Evolutionary conservation across 2,113 vertebrate species (phyloP).

Genomic region (Ursus arctos): DNA sequence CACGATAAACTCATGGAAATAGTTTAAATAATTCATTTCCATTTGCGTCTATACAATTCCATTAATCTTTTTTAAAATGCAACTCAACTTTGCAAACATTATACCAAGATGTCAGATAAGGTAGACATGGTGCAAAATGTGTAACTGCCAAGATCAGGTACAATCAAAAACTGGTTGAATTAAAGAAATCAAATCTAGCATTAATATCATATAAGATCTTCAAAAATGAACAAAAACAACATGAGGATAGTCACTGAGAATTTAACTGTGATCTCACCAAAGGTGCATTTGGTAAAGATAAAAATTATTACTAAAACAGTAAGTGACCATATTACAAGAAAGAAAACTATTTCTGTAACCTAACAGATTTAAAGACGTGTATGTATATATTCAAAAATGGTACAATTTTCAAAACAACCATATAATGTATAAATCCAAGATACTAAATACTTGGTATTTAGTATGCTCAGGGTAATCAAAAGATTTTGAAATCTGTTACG

Average conservation of each 20-base stretch:
- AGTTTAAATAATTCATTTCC: neutral
- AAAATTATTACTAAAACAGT: neutral
- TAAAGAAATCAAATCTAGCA: neutral
- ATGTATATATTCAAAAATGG: neutral
- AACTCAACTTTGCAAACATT: neutral
- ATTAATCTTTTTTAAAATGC: neutral
- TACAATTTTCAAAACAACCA: constrained; percentile 28
- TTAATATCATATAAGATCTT: neutral
- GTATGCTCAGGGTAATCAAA: neutral
- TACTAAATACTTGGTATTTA: constrained; percentile 27
- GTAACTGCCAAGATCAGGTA: neutral
- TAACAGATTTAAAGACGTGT: neutral
- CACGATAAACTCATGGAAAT: neutral
- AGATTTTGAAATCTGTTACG: neutral
- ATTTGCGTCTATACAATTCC: neutral
- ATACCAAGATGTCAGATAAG: neutral
- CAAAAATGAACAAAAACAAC: constrained; percentile 31
- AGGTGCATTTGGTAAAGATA: neutral
- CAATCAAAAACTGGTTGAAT: neutral
- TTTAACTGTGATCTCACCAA: neutral
- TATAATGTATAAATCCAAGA: constrained; percentile 3
- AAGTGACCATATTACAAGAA: neutral
- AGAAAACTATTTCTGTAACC: neutral
- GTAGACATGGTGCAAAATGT: neutral
- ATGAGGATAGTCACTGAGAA: neutral